Percentiles rank a stretch among this genome's conserved stretches.
phyloP scores from a whole-genome alignment of 2,797 vertebrate species.

The Telmatherina bonti region DNA sequence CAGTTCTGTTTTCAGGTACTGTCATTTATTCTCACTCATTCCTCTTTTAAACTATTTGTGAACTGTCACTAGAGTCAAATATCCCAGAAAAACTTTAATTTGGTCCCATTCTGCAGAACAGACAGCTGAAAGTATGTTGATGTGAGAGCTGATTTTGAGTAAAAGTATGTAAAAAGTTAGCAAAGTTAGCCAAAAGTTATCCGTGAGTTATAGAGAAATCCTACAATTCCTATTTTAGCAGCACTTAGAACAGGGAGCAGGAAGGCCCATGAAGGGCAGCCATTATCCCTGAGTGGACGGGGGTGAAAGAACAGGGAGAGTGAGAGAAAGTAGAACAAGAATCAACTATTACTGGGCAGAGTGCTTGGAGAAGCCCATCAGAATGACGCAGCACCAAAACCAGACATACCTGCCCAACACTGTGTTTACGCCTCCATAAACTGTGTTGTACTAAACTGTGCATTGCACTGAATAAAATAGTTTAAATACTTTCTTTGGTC shows the following conservation, averaged over 20 bases:
- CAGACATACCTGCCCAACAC: not conserved
- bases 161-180: not conserved
- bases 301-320: not conserved
- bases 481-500: not conserved
- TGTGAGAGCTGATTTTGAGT: not conserved
- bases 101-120: not conserved
- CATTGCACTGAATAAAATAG: not conserved
- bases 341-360: not conserved
- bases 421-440: too few species aligned
- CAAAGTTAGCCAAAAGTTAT: too few species aligned
- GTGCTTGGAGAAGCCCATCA: not conserved
- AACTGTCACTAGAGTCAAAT: too few species aligned
- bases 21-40: too few species aligned
- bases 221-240: not conserved
- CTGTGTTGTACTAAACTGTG: not conserved
- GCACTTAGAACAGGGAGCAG: not conserved
- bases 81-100: not conserved
- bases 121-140: not conserved
- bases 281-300: not conserved
- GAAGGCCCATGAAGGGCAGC: not conserved
- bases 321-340: not conserved
- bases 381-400: not conserved
- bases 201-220: not conserved
- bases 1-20: too few species aligned
- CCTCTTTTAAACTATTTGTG: too few species aligned